Base-by-base conservation (phyloP, 2,797 vertebrate species). In the Discoglossus pictus region DNA sequence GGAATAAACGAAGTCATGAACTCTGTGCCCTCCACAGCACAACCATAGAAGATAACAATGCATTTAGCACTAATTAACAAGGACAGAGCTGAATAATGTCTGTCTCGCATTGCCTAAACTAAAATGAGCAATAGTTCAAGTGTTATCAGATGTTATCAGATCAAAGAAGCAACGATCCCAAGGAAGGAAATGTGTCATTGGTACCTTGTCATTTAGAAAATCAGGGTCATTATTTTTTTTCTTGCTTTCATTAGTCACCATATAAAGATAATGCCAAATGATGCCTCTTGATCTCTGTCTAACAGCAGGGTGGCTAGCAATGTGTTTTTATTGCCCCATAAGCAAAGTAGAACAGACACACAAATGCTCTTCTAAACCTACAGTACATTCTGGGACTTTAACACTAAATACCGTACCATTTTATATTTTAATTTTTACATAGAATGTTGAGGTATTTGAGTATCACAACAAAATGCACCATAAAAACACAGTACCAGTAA, bases 101-200 rank as follows among this genome's bases (percentile, higher is more conserved):
- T 31, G 7, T 58, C 53, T 50, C 15, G 25, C 13, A 50, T 39
- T 36, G 4, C 34, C 51, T 39, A 58, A 66, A 18, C 15, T 25
- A 51, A n/a, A 12, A 5, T 16, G 24, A 25, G 3, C 17, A 9
- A 24, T 15, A 43, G 16, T 24, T 61, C 4, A 44, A 35, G 52
- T 53, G 39, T 51, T 53, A 53, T 68, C 56, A 44, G 39, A 68
- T 61, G 47, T 68, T 31, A 50, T 68, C 55, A 34, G 46, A 44
- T 42, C 25, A 31, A 25, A 38, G 31, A 61, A 24, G 46, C 36
- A 65, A 35, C 50, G 46, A 50, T 43, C 55, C 7, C 12, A 17
- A 13, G 64, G 17, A 61, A 61, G 56, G 39, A 68, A 46, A 61
- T 44, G 1, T 21, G 39, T 36, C 25, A 61, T 68, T 68, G 61